Conservation (phyloP, 1,140 invertebrate species). For the Drosophila pseudoobscura region DNA sequence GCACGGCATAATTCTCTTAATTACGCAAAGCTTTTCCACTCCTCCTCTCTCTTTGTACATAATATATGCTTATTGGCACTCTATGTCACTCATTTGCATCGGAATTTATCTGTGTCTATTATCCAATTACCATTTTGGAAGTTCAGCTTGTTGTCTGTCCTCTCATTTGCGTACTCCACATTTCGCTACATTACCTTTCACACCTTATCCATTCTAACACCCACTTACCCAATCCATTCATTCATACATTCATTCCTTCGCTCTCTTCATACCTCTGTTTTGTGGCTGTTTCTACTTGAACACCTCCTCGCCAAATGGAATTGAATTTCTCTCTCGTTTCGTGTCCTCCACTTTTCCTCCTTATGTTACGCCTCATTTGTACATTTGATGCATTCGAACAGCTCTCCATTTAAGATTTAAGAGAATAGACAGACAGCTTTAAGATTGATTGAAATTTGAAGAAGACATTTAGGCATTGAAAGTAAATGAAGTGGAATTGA, state of each 20-base stretch:
- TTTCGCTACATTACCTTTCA: constrained; percentile 24
- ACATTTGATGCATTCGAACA: constrained; percentile 38
- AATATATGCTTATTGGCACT: constrained; percentile 22
- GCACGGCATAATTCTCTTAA: constrained; percentile 56
- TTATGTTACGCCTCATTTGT: constrained; percentile 32
- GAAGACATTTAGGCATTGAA: too few relatives aligned
- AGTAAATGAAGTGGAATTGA: too few relatives aligned
- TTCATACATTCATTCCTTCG: not conserved
- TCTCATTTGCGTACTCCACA: constrained; percentile 47
- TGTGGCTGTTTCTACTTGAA: constrained; percentile 40
- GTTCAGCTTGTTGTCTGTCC: constrained; percentile 17
- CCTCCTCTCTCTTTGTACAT: constrained; percentile 14
- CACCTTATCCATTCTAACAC: constrained; percentile 27
- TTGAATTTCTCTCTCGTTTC: constrained; percentile 43
- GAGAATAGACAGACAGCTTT: constrained; percentile 9
- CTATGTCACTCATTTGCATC: constrained; percentile 3
- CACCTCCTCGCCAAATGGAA: constrained; percentile 59
- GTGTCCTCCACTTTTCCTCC: constrained; percentile 4
- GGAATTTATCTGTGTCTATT: constrained; percentile 20
- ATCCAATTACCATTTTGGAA: constrained; percentile 13
- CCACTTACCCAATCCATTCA: not conserved
- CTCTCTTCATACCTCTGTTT: constrained; percentile 4
- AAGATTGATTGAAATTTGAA: constrained; percentile 15
- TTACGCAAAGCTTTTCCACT: constrained; percentile 33
- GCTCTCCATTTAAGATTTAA: constrained; percentile 9